These are phyloP conservation scores for Danio albolineatus DNA, from an alignment of 2,797 vertebrate genomes.

Conservation along the genomic window DNA sequence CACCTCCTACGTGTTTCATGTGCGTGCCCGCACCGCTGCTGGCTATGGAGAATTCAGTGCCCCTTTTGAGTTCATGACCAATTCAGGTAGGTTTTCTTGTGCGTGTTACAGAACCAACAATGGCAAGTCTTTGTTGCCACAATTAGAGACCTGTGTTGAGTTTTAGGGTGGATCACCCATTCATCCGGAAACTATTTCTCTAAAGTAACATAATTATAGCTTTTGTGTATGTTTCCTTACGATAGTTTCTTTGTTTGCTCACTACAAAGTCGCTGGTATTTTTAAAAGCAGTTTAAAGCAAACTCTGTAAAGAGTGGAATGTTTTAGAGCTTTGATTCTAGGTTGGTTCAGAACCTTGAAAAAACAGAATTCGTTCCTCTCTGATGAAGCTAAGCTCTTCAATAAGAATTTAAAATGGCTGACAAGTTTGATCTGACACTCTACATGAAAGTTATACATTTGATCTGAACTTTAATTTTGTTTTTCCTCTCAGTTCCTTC, in stretches of 20 bases:
- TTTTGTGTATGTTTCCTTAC: conserved; percentile 30
- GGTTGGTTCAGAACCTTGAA: neutral
- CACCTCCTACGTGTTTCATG: conserved; percentile 96
- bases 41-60: conserved; percentile 96
- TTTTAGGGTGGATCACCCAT: conserved; percentile 42
- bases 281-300: conserved; percentile 42
- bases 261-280: conserved; percentile 31
- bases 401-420: neutral
- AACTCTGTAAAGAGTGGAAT: conserved; percentile 12
- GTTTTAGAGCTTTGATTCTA: conserved; percentile 13
- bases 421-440: neutral
- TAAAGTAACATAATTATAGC: conserved; percentile 54
- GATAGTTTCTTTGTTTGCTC: conserved; percentile 46
- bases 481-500: conserved; percentile 85
- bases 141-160: conserved; percentile 35
- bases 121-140: conserved; percentile 13
- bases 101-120: neutral
- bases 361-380: neutral
- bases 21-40: conserved; percentile 93
- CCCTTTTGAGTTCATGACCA: conserved; percentile 94
- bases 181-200: conserved; percentile 39
- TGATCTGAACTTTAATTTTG: neutral
- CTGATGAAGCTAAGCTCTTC: conserved; percentile 13
- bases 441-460: neutral
- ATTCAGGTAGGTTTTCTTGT: conserved; percentile 83